A percentile compares a stretch with the other conserved stretches of the same genome.
phyloP scores from a whole-genome alignment of 2,888 invertebrate genomes.

The Eupelmus urozonus region DNA sequence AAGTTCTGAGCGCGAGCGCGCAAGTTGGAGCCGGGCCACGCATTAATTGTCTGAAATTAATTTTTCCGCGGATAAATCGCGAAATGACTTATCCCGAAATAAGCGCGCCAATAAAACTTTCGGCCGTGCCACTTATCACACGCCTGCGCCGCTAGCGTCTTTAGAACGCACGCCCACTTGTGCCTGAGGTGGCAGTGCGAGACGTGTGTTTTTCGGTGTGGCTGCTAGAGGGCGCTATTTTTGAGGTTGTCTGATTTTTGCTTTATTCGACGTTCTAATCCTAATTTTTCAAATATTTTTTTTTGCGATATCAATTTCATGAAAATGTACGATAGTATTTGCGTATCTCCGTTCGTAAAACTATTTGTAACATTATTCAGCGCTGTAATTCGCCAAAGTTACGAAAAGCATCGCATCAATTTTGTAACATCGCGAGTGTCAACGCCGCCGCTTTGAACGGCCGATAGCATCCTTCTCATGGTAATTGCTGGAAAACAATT shows the following conservation, averaged over 20 bases:
- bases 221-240: neutral
- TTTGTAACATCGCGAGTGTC: neutral
- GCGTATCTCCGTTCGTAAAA: too few relatives aligned
- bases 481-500: conserved; percentile 16
- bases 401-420: neutral
- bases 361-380: too few relatives aligned
- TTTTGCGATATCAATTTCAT: too few relatives aligned
- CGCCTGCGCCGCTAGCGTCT: neutral
- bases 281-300: too few relatives aligned
- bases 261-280: too few relatives aligned
- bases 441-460: neutral
- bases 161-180: conserved; percentile 41
- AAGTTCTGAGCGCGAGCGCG: conserved; percentile 53
- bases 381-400: neutral
- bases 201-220: neutral
- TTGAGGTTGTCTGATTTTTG: neutral
- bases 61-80: conserved; percentile 63
- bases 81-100: conserved; percentile 61
- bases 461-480: neutral
- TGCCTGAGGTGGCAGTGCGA: too few relatives aligned
- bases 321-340: too few relatives aligned
- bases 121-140: conserved; percentile 49
- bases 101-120: conserved; percentile 55
- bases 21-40: conserved; percentile 63
- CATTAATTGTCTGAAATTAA: conserved; percentile 67